These are phyloP conservation scores for Zosterops borbonicus DNA, from an alignment of 2,113 vertebrate species.

Conservation along the genomic window DNA sequence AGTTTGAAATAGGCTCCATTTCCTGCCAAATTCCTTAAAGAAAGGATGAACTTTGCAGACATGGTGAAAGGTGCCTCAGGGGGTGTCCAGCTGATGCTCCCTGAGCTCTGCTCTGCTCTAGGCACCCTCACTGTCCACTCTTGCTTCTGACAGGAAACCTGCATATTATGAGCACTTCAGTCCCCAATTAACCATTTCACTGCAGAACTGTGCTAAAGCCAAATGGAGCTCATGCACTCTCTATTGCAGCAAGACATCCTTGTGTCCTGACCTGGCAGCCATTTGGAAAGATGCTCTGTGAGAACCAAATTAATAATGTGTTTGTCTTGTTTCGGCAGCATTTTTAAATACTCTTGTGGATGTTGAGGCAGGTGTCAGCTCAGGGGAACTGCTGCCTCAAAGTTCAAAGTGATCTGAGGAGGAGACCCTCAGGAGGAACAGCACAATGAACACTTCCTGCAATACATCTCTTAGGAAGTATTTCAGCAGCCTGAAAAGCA, in stretches of 20 bases:
- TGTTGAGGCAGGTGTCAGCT: neutral
- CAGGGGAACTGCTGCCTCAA: neutral
- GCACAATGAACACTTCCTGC: neutral
- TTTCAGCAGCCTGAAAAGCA: neutral
- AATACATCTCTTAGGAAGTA: neutral
- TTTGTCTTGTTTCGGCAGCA: neutral
- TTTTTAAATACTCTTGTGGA: neutral
- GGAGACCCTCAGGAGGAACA: neutral
- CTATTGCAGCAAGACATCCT: neutral
- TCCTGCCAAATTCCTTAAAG: neutral
- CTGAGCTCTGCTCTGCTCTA: neutral
- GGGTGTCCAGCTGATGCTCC: neutral
- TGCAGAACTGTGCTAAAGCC: neutral
- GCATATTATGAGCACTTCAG: neutral
- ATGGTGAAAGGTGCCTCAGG: neutral
- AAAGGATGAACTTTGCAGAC: neutral
- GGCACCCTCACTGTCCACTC: neutral
- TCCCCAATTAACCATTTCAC: neutral
- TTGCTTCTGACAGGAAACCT: neutral
- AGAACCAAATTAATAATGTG: neutral
- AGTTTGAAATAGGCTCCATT: neutral
- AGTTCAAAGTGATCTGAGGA: neutral
- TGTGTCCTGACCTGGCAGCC: neutral
- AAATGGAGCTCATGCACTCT: neutral
- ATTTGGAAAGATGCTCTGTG: neutral